A percentile compares a stretch with the other conserved stretches of the same genome.
phyloP scores from a whole-genome alignment of 2,888 invertebrate species.

The Melinaea marsaeus region DNA sequence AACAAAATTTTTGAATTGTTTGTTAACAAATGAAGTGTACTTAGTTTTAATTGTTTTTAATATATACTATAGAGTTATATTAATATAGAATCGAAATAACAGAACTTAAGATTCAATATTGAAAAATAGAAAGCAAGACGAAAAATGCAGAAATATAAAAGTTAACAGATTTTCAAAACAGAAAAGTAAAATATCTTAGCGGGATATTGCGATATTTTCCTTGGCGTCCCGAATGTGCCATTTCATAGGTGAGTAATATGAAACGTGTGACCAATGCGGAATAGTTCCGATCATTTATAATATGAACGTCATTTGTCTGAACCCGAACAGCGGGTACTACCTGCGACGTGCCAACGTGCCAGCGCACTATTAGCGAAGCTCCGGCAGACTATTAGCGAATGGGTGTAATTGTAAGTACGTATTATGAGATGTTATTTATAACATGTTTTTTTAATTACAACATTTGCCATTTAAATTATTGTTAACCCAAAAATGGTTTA shows the following conservation, averaged over 20 bases:
- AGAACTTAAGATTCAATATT: too few relatives aligned
- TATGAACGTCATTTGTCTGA: conserved; percentile 20
- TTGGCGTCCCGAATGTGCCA: conserved; percentile 5
- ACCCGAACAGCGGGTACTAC: not conserved
- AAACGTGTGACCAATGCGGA: conserved; percentile 10
- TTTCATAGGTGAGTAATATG: conserved; percentile 8
- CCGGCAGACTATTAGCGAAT: not conserved
- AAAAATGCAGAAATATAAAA: not conserved
- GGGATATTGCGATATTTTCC: conserved; percentile 7
- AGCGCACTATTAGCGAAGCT: not conserved
- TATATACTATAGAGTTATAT: too few relatives aligned
- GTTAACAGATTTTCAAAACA: conserved; percentile 6
- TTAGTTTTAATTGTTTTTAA: too few relatives aligned
- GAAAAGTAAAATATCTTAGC: conserved; percentile 7
- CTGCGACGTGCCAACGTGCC: too few relatives aligned
- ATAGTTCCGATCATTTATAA: conserved; percentile 17
- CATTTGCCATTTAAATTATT: not conserved
- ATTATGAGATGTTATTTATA: not conserved
- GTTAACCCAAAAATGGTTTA: not conserved
- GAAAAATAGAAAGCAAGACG: not conserved
- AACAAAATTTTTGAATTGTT: too few relatives aligned
- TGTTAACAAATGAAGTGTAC: too few relatives aligned
- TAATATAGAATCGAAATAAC: too few relatives aligned
- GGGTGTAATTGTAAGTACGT: not conserved
- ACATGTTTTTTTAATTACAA: not conserved